Conservation (phyloP, 30 jellyfish, hydroid and myxozoan species). For the Turritopsis dohrnii region DNA sequence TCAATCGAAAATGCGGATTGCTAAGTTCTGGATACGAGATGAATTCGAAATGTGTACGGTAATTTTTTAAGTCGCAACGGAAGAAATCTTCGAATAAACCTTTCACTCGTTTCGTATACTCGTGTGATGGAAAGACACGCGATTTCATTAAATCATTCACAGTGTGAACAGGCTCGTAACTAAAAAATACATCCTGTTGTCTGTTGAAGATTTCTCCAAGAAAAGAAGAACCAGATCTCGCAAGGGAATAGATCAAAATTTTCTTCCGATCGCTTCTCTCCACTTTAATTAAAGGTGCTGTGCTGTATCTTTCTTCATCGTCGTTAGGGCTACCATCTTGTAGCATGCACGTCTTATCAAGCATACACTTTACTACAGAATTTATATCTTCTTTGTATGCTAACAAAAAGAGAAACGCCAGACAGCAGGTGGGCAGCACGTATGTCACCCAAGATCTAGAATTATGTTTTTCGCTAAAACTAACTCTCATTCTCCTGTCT, state of each 20-base stretch:
- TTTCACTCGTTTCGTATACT: conserved; percentile 45
- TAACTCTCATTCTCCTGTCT: neutral
- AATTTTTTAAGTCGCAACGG: conserved; percentile 64
- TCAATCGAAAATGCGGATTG: conserved; percentile 81
- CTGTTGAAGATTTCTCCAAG: conserved; percentile 95
- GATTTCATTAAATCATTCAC: conserved; percentile 58
- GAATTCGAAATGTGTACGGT: conserved; percentile 69
- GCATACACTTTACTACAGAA: neutral
- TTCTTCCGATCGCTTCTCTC: conserved; percentile 22
- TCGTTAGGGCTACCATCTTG: neutral
- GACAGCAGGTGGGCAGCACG: neutral
- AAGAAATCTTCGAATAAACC: conserved; percentile 54
- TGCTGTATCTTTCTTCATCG: neutral
- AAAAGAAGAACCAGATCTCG: conserved; percentile 98
- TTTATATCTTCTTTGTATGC: neutral
- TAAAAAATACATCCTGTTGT: conserved; percentile 64
- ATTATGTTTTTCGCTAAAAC: neutral
- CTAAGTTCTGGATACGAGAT: conserved; percentile 90
- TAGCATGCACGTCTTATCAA: neutral
- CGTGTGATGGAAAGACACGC: conserved; percentile 48
- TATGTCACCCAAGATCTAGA: neutral
- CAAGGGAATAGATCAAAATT: conserved; percentile 66
- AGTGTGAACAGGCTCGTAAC: conserved; percentile 92
- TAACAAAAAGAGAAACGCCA: neutral
- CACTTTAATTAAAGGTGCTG: neutral